Base-by-base conservation (phyloP, 2,888 invertebrate species). In the Acanthococcus lagerstroemiae region DNA sequence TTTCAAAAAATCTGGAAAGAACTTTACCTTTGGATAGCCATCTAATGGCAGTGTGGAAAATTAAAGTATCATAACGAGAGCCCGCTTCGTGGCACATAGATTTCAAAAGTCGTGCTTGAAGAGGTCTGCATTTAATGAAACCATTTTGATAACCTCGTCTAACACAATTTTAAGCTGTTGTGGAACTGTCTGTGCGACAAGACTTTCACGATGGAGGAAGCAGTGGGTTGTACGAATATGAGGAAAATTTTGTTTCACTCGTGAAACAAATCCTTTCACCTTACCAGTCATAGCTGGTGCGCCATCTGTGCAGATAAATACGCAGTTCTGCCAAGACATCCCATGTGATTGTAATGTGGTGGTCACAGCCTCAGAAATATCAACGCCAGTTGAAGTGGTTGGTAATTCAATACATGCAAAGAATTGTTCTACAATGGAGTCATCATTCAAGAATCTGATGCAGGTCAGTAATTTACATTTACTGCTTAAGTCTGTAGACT, bases 81-180 rank as follows among this genome's bases (percentile, higher is more conserved):
- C 44, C 46, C 2, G 56, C 44, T 4, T 56, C 56, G 24, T 37
- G 21, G 21, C 37, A 37, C 26, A 48, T 24, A 15, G 48, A 45
- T 45, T 58, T 46, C 21, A 48, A 46, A 45, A 57, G 22, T 44
- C 57, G 9, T 57, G 57, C 44, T 57, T 57, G 25, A 48, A 60
- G 60, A 46, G 48, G 27, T 60, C 26, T 60, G 27, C 45, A 60
- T 60, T 60, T 60, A 60, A 48, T 60, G 48, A 46, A 60, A 60
- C 48, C 27, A 60, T 60, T 60, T 60, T 26, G 50, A 60, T 27
- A 3, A 60, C 48, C 21, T 30, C 46, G 50, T 60, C 50, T 22
- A 60, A 21, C 46, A 60, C 48, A 50, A 17, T 60, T 27, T 60
- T 48, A 6, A 30, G 37, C 37, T 30, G 37, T 30, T 6, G 7